Conservation (phyloP, 2,797 vertebrate genomes). For the Oryzias sinensis region DNA sequence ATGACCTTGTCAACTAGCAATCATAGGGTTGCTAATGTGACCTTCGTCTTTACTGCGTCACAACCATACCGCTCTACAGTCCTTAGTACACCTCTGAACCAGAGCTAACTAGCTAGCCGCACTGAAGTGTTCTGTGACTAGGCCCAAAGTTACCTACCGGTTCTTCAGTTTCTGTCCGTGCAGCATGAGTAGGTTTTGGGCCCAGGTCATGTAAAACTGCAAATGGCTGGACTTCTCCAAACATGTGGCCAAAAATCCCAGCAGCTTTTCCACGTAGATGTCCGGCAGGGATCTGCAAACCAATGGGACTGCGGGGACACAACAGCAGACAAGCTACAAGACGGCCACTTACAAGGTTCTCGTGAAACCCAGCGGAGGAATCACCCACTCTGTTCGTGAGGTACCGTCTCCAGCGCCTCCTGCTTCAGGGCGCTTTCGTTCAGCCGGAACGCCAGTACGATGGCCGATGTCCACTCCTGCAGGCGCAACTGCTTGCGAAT, state of each 20-base stretch:
- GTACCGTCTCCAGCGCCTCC: slow-evolving; percentile 88
- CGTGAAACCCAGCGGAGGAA: not conserved
- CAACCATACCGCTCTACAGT: no score
- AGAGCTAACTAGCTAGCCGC: no score
- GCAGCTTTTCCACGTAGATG: slow-evolving; percentile 88
- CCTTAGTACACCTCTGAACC: no score
- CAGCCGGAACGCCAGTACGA: slow-evolving; percentile 89
- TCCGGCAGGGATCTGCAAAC: slow-evolving; percentile 89
- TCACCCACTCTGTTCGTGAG: slow-evolving; percentile 81
- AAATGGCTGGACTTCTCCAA: slow-evolving; percentile 88
- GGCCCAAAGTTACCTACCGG: slow-evolving; percentile 72
- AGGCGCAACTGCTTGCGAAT: slow-evolving; percentile 79
- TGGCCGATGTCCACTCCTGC: slow-evolving; percentile 82
- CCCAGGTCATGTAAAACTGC: slow-evolving; percentile 94
- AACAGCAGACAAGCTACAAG: slow-evolving; percentile 2
- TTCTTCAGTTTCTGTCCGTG: slow-evolving; percentile 91
- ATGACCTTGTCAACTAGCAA: no score
- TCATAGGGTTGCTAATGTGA: no score
- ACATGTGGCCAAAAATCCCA: slow-evolving; percentile 85
- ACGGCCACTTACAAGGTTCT: no score
- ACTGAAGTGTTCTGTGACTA: no score
- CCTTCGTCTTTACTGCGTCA: no score
- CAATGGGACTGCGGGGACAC: slow-evolving; percentile 77
- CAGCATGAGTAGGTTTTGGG: slow-evolving; percentile 84
- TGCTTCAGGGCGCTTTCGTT: slow-evolving; percentile 87